Conservation (phyloP, 2,113 vertebrate genomes). For the Leucopsar rothschildi region DNA sequence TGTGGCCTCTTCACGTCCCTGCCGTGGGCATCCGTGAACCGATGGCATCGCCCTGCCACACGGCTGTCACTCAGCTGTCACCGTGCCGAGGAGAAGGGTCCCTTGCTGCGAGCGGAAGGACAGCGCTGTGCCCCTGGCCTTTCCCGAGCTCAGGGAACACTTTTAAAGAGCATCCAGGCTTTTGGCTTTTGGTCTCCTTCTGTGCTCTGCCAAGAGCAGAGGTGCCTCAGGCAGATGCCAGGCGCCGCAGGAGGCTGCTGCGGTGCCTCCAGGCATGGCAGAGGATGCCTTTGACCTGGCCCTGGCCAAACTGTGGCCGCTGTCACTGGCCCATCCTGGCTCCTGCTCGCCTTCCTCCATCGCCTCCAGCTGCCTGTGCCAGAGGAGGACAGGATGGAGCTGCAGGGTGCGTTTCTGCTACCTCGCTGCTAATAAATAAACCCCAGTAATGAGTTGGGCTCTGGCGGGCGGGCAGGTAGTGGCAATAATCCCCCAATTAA, state of each 20-base stretch:
- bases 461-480: constrained; percentile 1
- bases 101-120: neutral
- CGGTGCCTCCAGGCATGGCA: accelerated
- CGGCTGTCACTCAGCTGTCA: neutral
- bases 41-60: neutral
- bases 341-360: neutral
- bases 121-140: neutral
- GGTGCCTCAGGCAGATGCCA: neutral
- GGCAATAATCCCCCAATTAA: constrained; percentile 55
- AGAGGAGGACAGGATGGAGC: neutral
- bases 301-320: accelerated
- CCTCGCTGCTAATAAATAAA: constrained; percentile 32
- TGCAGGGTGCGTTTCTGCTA: neutral
- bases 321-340: neutral
- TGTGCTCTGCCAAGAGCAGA: neutral
- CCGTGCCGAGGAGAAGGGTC: neutral
- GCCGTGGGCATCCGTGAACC: accelerated
- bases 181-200: neutral
- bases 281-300: neutral
- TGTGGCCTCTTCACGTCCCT: accelerated
- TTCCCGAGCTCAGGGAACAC: neutral
- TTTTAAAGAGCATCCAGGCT: neutral
- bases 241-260: neutral
- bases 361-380: neutral
- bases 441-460: constrained; percentile 28